Percentiles rank a stretch among this genome's conserved stretches.
Conservation (phyloP, 2,888 invertebrate genomes). For the Cheilosia vernalis region DNA sequence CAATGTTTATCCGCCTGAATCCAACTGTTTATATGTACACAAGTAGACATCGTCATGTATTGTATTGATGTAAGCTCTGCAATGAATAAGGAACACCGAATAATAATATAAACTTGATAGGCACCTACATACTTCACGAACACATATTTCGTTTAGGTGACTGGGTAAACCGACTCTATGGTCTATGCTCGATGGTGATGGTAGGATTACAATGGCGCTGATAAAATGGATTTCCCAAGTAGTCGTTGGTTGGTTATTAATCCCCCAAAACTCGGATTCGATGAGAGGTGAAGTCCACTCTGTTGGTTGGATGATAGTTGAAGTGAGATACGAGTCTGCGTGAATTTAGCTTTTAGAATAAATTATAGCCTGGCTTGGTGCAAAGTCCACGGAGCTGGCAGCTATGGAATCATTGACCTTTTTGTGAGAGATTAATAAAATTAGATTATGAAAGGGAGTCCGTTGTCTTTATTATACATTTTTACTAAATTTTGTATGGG, state of each 20-base stretch:
- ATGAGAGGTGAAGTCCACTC: constrained; percentile 22
- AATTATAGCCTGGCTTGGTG: constrained; percentile 12
- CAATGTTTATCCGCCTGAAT: not conserved
- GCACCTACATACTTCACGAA: constrained; percentile 1
- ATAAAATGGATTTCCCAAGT: constrained; percentile 21
- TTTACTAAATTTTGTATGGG: no score
- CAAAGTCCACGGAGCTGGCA: not conserved
- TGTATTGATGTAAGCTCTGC: constrained; percentile 2
- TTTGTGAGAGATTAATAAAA: no score
- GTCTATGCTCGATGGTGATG: no score
- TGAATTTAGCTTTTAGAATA: constrained; percentile 11
- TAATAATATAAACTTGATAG: constrained; percentile 22
- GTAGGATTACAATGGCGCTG: not conserved
- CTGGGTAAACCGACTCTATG: no score
- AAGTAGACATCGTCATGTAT: not conserved
- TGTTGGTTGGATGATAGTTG: constrained; percentile 1
- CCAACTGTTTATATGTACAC: constrained; percentile 41
- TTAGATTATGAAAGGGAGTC: no score
- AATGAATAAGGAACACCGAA: not conserved
- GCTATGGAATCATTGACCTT: constrained; percentile 16
- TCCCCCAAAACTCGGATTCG: constrained; percentile 1
- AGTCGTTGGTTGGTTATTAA: constrained; percentile 30
- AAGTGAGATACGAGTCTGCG: not conserved
- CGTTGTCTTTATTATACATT: no score
- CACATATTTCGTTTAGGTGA: constrained; percentile 11